These are phyloP conservation scores for Microcebus griseorufus DNA, from an alignment of 2,113 vertebrate species.

Conservation along the genomic window DNA sequence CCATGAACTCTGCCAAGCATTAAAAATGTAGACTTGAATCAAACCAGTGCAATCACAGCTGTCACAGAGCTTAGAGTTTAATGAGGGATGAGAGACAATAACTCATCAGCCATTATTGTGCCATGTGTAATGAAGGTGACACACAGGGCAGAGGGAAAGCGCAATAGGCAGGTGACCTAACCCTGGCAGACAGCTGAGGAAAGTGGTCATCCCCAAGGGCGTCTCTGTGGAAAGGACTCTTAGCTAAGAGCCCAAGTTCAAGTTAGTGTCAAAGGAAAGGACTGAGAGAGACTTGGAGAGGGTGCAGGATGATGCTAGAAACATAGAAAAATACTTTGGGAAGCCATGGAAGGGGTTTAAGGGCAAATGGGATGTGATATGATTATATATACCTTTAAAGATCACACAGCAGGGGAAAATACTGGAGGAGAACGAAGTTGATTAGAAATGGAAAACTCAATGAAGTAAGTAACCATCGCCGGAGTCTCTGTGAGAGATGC, in stretches of 20 bases:
- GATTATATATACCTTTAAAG: background rate
- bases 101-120: background rate
- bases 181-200: background rate
- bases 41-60: background rate
- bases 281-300: background rate
- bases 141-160: background rate
- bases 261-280: background rate
- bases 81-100: background rate
- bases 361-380: background rate
- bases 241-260: background rate
- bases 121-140: background rate
- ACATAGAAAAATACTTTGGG: background rate
- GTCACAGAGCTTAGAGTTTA: background rate
- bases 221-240: background rate
- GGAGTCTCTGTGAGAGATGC: background rate
- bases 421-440: background rate
- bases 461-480: background rate
- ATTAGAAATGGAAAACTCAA: background rate
- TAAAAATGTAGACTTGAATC: background rate
- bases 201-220: background rate
- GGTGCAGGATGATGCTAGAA: background rate
- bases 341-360: background rate
- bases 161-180: background rate
- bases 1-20: background rate
- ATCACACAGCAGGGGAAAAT: background rate